A percentile compares a stretch with the other conserved stretches of the same genome.
phyloP scores from a whole-genome alignment of 1,140 invertebrate genomes.

The Pantala flavescens region DNA sequence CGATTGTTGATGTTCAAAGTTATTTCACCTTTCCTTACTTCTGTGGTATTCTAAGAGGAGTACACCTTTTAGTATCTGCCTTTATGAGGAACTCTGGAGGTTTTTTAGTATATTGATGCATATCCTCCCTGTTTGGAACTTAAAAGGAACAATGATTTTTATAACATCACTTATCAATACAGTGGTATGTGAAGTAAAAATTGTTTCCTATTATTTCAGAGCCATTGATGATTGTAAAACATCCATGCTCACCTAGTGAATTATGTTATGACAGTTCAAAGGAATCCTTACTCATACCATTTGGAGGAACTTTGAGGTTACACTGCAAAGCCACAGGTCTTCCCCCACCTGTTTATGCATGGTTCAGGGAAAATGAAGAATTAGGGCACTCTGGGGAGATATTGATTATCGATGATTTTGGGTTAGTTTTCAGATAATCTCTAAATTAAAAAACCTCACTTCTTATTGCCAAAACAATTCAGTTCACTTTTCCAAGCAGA shows the following conservation, averaged over 20 bases:
- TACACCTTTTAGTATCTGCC: too few relatives aligned
- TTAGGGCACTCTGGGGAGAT: conserved; percentile 24
- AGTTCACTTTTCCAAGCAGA: too few relatives aligned
- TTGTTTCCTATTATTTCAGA: background rate
- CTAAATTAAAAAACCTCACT: conserved; percentile 11
- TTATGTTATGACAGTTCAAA: conserved; percentile 28
- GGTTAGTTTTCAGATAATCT: background rate
- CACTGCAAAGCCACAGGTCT: conserved; percentile 28
- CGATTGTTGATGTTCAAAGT: too few relatives aligned
- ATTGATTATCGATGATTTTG: background rate
- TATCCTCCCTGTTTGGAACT: too few relatives aligned
- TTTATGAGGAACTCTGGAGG: too few relatives aligned
- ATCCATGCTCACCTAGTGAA: conserved; percentile 25
- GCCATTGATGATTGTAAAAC: conserved; percentile 28
- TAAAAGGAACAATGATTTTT: too few relatives aligned
- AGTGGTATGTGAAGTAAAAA: too few relatives aligned
- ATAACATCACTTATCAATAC: too few relatives aligned
- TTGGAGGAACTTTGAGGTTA: conserved; percentile 24
- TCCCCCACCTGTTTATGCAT: conserved; percentile 30
- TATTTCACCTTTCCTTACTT: too few relatives aligned
- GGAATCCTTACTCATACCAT: conserved; percentile 21
- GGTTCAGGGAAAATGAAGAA: conserved; percentile 32
- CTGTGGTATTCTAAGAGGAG: too few relatives aligned
- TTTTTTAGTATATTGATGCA: too few relatives aligned
- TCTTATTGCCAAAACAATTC: too few relatives aligned